These are phyloP conservation scores for Catonia carolina DNA, from an alignment of 2,888 invertebrate species.

Conservation along the genomic window DNA sequence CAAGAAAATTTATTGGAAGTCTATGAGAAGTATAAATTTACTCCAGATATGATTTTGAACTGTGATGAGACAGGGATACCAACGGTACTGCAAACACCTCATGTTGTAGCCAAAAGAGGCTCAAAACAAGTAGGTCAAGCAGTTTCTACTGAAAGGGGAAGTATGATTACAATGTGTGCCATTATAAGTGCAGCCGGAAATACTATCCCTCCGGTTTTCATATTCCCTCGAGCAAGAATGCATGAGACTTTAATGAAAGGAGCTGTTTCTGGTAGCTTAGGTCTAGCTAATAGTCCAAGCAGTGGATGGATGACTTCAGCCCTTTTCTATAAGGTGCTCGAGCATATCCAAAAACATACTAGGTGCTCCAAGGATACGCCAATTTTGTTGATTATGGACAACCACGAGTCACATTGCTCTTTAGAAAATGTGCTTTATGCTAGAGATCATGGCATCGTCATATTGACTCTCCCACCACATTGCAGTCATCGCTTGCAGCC, in stretches of 20 bases:
- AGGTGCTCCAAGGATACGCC: not conserved
- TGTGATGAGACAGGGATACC: not conserved
- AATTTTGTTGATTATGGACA: constrained; percentile 12
- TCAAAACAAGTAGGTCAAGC: not conserved
- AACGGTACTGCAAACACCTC: not conserved
- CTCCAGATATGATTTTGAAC: not conserved
- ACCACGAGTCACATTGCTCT: constrained; percentile 1
- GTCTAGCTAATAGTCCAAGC: not conserved
- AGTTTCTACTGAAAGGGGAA: not conserved
- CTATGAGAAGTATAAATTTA: not conserved
- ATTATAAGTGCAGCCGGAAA: not conserved
- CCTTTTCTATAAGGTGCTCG: not conserved
- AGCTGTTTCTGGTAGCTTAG: not conserved
- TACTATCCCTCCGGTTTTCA: not conserved
- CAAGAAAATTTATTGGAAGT: not conserved
- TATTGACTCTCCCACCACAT: constrained; percentile 9
- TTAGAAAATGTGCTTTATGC: not conserved
- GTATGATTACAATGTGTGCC: not conserved
- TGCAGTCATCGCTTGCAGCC: constrained; percentile 14
- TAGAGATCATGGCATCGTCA: constrained; percentile 8
- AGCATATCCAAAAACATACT: not conserved
- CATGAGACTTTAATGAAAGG: not conserved
- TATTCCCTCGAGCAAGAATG: not conserved
- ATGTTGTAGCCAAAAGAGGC: not conserved
- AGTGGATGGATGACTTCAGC: constrained; percentile 8